Base-by-base conservation (phyloP, 1,140 invertebrate species). In the Penaeus vannamei region DNA sequence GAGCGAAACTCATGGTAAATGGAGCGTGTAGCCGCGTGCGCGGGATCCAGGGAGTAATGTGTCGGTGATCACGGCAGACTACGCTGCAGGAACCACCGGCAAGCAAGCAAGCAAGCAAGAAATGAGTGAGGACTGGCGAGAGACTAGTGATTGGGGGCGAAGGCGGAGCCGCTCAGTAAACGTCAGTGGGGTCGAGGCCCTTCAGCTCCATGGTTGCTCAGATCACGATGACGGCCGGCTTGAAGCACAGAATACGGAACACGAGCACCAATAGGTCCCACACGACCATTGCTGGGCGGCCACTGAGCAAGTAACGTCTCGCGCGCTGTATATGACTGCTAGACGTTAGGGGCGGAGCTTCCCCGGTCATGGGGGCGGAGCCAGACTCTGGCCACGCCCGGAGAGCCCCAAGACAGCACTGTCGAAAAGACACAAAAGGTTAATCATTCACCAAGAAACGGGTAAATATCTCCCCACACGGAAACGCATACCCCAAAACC, bases 231-330 rank as follows among this genome's bases (percentile, higher is more conserved):
- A 87, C 85, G 85, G 85, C 85, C 85, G 85, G 85, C 62, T 80
- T 87, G 85, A 87, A 80, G 85, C 85, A 87, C 85, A 87, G 79
- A 61, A 87, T 66, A 42, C 85, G 77, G 53, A 88, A 89, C 87
- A 89, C 87, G 59, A 83, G 81, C 81, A 84, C 81, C 87, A 80
- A 77, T 64, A 84, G 53, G 64, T 89, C 87, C 87, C 87, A 80
- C 87, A 89, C 87, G 64, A 89, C 87, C 87, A 89, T 89, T 85
- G 77, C 87, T 89, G 87, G 87, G 81, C 81, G 87, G 83, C 87
- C 87, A 89, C 87, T 89, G 87, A 89, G 87, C 87, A 64, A 84
- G n/a, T 29, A 59, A 60, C 87, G 10, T 79, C 32, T 64, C 23
- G 36, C 83, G 59, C 69, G 32, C 61, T 72, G 36, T 85, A 84